Base-by-base conservation (phyloP, 1,140 invertebrate species). In the Drosophila aff. region DNA sequence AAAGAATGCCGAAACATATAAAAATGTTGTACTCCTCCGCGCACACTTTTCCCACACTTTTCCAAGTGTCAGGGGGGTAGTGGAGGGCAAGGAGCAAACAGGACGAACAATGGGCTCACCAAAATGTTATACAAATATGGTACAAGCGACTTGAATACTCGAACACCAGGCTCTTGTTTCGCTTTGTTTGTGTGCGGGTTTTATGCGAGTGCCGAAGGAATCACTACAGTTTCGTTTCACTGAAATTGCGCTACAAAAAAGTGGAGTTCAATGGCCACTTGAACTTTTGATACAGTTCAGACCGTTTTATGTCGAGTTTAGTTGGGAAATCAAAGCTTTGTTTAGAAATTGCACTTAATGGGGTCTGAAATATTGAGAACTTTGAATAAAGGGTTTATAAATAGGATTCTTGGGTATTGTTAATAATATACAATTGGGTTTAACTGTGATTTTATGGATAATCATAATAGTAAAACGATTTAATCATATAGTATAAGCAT, bases 111-210 rank as follows among this genome's bases (percentile, higher is more conserved):
- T 57, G 53, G 53, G 21, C 15, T 8, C 33, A 57, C 53, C 53
- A 57, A 57, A 57, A 57, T 57, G 53, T 57, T 57, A 57, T 57
- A 57, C 53, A 57, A 57, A 57, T 57, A 57, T 57, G 53, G 8
- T 57, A 57, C 53, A 57, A 57, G 53, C 53, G 53, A 57, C 53
- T 57, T 57, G 53, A 57, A 57, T 57, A 57, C 53, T 57, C 26
- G 53, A 57, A 57, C 53, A 40, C 53, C 36, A 26, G 53, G 36
- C 8, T 40, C 36, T 57, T 57, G 53, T 57, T 57, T 40, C 53
- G 33, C 38, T 57, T 57, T 57, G 53, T 57, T 57, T 57, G 36
- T 21, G 15, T 23, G n/a, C 23, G 36, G 53, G 53, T 57, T 57
- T 57, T 57, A 57, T 57, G 36, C 36, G 36, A 38, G 16, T 23